These are phyloP conservation scores for Lethrus apterus DNA, from an alignment of 1,140 invertebrate species.

Conservation along the genomic window DNA sequence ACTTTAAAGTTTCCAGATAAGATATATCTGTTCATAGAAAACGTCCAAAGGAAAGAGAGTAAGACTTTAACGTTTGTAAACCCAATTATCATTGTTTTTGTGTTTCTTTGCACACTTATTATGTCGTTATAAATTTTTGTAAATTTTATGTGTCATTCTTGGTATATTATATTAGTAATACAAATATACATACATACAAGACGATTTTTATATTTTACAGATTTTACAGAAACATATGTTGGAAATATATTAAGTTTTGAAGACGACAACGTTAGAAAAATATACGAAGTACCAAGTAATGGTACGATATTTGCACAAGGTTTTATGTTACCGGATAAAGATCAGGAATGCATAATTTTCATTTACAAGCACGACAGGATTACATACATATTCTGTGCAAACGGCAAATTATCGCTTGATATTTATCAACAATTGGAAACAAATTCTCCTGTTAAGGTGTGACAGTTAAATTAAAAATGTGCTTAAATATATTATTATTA, in stretches of 20 bases:
- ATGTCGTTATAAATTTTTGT: no score
- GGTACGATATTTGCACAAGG: not conserved
- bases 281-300: not conserved
- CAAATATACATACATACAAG: no score
- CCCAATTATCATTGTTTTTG: no score
- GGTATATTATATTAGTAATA: not conserved
- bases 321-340: not conserved
- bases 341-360: conserved; percentile 1
- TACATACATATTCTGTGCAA: not conserved
- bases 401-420: not conserved
- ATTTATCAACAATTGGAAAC: conserved; percentile 4
- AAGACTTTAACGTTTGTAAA: no score
- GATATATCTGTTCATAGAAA: no score
- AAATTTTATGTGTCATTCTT: no score
- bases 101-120: no score
- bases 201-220: no score
- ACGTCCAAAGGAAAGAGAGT: no score
- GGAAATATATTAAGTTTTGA: conserved; percentile 1
- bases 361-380: not conserved
- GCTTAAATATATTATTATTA: no score
- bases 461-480: no score
- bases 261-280: not conserved
- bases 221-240: not conserved
- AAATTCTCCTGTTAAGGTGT: conserved; percentile 7
- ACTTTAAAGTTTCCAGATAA: no score